Evolutionary conservation across 2,888 invertebrate species (phyloP).

Genomic region (Papilio protenor): DNA sequence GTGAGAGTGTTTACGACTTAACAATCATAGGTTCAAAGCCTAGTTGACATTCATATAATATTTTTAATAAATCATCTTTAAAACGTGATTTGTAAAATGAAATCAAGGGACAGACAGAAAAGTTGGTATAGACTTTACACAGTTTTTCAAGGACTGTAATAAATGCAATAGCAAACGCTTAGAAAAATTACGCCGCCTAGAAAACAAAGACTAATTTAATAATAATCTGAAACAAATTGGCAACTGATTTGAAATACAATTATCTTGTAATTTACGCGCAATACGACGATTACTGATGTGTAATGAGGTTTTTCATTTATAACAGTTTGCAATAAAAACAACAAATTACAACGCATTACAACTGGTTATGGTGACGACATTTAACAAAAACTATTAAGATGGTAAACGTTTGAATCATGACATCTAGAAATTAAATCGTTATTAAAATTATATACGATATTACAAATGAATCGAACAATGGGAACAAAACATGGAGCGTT

Average conservation of each 20-base stretch:
- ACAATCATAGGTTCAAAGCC: not conserved
- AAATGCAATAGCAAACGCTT: not conserved
- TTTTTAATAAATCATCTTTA: not conserved
- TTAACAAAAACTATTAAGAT: not conserved
- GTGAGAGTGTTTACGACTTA: not conserved
- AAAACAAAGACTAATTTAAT: slow-evolving; percentile 20
- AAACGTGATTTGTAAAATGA: not conserved
- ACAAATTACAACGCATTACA: not conserved
- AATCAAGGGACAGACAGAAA: not conserved
- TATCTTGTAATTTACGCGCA: slow-evolving; percentile 33
- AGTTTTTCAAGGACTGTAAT: not conserved
- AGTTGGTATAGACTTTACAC: too few relatives aligned
- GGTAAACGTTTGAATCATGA: not conserved
- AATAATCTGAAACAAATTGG: slow-evolving; percentile 32
- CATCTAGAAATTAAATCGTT: not conserved
- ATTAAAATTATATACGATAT: slow-evolving; percentile 1
- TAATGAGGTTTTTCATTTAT: slow-evolving; percentile 20
- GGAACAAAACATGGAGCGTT: slow-evolving; percentile 35
- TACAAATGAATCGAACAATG: slow-evolving; percentile 37
- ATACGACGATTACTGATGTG: not conserved
- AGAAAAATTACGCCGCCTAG: not conserved
- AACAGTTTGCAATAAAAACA: slow-evolving; percentile 11
- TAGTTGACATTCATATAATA: not conserved
- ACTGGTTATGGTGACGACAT: not conserved
- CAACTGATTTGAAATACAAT: slow-evolving; percentile 10